Base-by-base conservation (phyloP, 2,888 invertebrate species). In the Phorcus lineatus region DNA sequence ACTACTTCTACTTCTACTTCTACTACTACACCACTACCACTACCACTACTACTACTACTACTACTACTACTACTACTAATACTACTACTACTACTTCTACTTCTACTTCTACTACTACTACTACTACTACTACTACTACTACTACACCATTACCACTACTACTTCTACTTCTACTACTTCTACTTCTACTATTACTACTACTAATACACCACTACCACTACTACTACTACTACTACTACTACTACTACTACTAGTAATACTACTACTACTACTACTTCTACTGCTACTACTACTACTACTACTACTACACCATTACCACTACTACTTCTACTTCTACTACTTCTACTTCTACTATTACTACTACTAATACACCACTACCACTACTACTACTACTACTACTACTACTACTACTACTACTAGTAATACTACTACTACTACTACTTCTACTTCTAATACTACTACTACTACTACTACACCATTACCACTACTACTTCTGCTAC, bases 51-150 rank as follows among this genome's bases (percentile, higher is more conserved):
- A 28, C 36, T 70, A 70, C 36, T 28, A 28, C 36, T 70, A 1
- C 36, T 70, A 28, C 17, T 28, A 31, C 36, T 28, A 31, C 36
- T 28, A 31, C 17, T 28, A 2, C 13, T 70, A 28, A 3, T 70
- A 70, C 36, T 70, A 70, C 36, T 70, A 70, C 36, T 70, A 70
- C 36, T 70, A 70, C 36, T 70, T 13, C 36, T 31, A 70, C 36
- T 70, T 13, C 36, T 70, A 31, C 36, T 70, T 1, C 36, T 70
- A 17, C 36, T 70, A 36, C 36, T 70, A 17, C 36, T 70, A 31
- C 36, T 70, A 17, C 36, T 70, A 31, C 36, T 70, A 17, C 36
- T 70, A 31, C 36, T 70, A 31, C 36, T 70, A 70, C 36, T 36
- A 4, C 36, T 36, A 36, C 36, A 36, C 36, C 7, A 36, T 7